phyloP scores from a whole-genome alignment of 2,888 invertebrate genomes.

The Microplitis manilae region DNA sequence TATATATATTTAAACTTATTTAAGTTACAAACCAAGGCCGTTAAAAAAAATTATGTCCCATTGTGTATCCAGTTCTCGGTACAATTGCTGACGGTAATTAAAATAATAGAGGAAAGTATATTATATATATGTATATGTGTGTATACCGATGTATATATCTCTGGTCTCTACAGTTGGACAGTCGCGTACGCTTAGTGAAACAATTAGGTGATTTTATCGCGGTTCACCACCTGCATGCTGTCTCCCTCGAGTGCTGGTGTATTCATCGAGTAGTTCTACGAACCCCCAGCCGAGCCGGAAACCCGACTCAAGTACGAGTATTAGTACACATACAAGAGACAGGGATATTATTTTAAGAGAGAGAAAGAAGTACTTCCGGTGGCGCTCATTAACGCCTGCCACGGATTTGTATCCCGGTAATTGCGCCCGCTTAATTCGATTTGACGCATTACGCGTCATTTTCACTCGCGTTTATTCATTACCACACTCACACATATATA shows the following conservation, averaged over 20 bases:
- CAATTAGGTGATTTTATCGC: constrained; percentile 72
- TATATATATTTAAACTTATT: too few species aligned
- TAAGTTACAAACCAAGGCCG: too few species aligned
- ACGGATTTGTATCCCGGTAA: constrained; percentile 69
- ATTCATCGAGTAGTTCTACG: constrained; percentile 33
- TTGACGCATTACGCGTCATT: constrained; percentile 57
- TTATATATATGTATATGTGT: too few species aligned
- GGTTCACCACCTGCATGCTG: constrained; percentile 57
- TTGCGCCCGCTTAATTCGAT: constrained; percentile 67
- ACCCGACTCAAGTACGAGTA: constrained; percentile 43
- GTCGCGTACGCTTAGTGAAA: constrained; percentile 71
- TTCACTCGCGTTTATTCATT: constrained; percentile 35
- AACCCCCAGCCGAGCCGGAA: constrained; percentile 69
- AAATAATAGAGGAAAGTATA: not conserved
- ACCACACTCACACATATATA: not conserved
- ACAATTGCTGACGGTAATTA: not conserved
- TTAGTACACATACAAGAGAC: constrained; percentile 37
- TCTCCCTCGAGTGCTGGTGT: constrained; percentile 56
- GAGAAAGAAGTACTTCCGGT: constrained; percentile 62
- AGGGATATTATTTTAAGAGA: constrained; percentile 42
- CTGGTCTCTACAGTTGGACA: constrained; percentile 55
- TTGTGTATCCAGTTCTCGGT: not conserved
- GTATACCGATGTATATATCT: not conserved
- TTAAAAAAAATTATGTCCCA: not conserved
- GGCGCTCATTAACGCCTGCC: constrained; percentile 70